Percentiles rank a stretch among this genome's conserved stretches.
phyloP scores from a whole-genome alignment of 2,113 vertebrate genomes.

The Numenius arquata region DNA sequence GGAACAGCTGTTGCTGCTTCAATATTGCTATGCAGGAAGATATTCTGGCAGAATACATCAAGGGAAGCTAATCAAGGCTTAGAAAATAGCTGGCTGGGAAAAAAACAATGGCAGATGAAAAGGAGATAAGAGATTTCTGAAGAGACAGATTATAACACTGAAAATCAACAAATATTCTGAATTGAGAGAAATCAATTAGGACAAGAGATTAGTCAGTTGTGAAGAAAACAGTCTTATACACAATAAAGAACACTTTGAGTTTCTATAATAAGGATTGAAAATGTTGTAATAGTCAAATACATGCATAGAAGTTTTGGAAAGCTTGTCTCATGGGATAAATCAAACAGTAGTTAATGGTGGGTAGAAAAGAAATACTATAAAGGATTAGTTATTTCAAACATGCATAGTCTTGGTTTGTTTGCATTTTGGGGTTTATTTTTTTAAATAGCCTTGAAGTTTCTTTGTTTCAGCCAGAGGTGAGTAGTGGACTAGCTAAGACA shows the following conservation, averaged over 20 bases:
- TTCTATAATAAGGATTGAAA: neutral
- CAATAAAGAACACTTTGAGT: neutral
- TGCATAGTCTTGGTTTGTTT: neutral
- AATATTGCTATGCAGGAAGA: neutral
- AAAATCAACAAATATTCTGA: neutral
- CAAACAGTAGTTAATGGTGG: neutral
- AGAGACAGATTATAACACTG: neutral
- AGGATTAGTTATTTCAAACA: neutral
- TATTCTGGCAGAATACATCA: neutral
- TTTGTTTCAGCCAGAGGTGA: neutral
- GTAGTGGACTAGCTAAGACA: neutral
- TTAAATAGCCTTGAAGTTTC: neutral
- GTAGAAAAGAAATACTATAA: neutral
- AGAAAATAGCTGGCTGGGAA: neutral
- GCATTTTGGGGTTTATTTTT: neutral
- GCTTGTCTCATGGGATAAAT: neutral
- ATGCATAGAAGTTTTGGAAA: neutral
- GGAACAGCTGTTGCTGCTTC: constrained; percentile 1
- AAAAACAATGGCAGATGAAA: neutral
- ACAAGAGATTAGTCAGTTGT: neutral
- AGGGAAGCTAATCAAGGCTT: constrained; percentile 1
- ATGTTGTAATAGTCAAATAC: neutral
- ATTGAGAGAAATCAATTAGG: neutral
- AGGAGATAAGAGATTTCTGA: neutral
- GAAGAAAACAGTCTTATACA: neutral